phyloP scores from a whole-genome alignment of 2,113 vertebrate genomes.

The Eubucco bourcierii region DNA sequence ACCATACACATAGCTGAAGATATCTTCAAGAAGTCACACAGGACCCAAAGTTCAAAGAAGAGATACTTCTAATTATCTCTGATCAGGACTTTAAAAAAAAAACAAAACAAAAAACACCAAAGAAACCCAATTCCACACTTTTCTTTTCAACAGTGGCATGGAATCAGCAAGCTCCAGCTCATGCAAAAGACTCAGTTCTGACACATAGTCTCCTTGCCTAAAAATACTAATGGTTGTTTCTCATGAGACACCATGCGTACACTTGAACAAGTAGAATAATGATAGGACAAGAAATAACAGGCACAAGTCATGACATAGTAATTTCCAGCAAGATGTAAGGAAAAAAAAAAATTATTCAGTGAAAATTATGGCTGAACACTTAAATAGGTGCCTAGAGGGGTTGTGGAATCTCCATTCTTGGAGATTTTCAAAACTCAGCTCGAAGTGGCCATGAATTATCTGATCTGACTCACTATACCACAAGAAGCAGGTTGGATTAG shows the following conservation, averaged over 20 bases:
- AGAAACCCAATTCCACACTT: no score
- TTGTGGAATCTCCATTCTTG: not conserved
- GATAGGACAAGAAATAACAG: not conserved
- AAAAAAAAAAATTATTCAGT: not conserved
- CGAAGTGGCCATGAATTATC: not conserved
- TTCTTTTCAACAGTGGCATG: not conserved
- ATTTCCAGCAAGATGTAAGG: not conserved
- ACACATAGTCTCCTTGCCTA: not conserved
- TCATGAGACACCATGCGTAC: no score
- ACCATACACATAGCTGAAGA: not conserved
- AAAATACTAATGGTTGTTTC: not conserved
- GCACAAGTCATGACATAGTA: not conserved
- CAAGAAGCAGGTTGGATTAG: rapidly evolving
- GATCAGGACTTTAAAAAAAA: not conserved
- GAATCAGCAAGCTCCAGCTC: not conserved
- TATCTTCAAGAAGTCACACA: not conserved
- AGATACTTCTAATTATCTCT: not conserved
- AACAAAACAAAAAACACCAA: no score
- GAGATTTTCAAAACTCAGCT: not conserved
- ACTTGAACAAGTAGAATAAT: not conserved
- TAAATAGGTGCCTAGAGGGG: not conserved
- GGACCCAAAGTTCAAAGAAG: not conserved
- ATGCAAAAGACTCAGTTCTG: not conserved
- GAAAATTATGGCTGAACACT: not conserved
- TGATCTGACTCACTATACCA: not conserved